Evolutionary conservation across 2,797 vertebrate genomes (phyloP), one percentile per base, ranked within the genome.

Genomic region (Poecilia wingei): DNA sequence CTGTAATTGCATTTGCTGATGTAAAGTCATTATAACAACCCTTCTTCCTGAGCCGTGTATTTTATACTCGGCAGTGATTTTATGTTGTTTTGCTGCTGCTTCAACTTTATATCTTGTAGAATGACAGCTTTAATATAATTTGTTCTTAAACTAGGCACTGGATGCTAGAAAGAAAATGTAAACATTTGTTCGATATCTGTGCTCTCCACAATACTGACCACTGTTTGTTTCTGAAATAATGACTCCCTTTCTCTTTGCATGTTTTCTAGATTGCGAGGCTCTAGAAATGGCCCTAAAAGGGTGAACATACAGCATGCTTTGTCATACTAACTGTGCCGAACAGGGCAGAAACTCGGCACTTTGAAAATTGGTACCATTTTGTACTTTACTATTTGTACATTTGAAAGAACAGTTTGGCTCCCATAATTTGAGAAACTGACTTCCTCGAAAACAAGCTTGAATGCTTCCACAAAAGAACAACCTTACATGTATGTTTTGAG

Each of bases 1-100:
- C 6, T 64, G 31, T 41, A 68, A 91, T 93, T 88, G 84, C 70
- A 80, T 88, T 73, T 89, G 80, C 80, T 16, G 45, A 78, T 76
- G 45, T 25, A 3, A 71, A 79, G 39, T 10, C 69, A 39, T 43
- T 83, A 78, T 72, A 80, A 89, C 89, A 76, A 86, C 70, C 69
- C 46, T 31, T 86, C 71, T 82, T 79, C 77, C 4, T 31, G 7
- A 12, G 64, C 7, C 2, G 4, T 69, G 25, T 0, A n/a, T 41
- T 69, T 69, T 45, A 69, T 69, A 43, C 4, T 45, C 10, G 6
- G 66, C 22, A 69, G 22, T 14, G 41, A 69, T 69, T 43, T 43
- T 69, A 69, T 14, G 9, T 4, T 43, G 6, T n/a, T 69, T n/a
- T n/a, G 10, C 39, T 45, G 39, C 66, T 43, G 66, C 22, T 69